Percentiles rank a stretch among this genome's conserved stretches.
Conservation (phyloP, 2,797 vertebrate species). For the Tauraco hartlaubi region DNA sequence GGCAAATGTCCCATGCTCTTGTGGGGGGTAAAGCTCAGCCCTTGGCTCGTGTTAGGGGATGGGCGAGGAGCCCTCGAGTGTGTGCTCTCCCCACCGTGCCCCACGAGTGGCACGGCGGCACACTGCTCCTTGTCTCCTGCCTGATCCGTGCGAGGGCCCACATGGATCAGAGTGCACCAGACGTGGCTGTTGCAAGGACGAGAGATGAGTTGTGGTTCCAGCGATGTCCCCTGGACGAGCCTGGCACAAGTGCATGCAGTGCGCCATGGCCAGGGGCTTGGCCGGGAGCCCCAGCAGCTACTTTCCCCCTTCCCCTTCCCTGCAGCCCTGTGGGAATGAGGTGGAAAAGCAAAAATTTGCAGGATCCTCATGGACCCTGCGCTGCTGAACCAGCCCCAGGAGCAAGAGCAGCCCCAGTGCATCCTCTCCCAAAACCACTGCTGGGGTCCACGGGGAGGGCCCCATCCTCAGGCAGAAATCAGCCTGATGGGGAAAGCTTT, state of each 20-base stretch:
- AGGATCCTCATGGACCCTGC: background rate
- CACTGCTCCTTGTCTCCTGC: background rate
- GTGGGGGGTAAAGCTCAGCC: background rate
- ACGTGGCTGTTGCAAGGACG: background rate
- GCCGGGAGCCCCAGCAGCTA: background rate
- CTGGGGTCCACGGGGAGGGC: background rate
- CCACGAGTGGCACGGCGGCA: accelerated
- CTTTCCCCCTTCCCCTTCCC: background rate
- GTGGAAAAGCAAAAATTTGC: background rate
- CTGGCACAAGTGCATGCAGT: background rate
- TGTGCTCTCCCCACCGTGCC: background rate
- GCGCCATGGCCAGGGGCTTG: background rate
- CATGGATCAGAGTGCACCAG: background rate
- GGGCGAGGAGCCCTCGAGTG: accelerated
- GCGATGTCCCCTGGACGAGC: background rate
- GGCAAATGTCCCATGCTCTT: background rate
- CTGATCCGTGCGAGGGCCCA: accelerated
- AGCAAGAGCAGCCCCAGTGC: background rate
- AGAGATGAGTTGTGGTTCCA: background rate
- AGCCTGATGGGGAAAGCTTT: background rate
- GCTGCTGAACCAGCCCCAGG: background rate
- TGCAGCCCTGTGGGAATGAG: background rate
- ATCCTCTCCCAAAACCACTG: background rate
- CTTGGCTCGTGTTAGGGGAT: background rate
- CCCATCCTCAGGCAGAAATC: background rate